These are phyloP conservation scores for Petrolisthes manimaculis DNA, from an alignment of 2,888 invertebrate species.

Conservation along the genomic window DNA sequence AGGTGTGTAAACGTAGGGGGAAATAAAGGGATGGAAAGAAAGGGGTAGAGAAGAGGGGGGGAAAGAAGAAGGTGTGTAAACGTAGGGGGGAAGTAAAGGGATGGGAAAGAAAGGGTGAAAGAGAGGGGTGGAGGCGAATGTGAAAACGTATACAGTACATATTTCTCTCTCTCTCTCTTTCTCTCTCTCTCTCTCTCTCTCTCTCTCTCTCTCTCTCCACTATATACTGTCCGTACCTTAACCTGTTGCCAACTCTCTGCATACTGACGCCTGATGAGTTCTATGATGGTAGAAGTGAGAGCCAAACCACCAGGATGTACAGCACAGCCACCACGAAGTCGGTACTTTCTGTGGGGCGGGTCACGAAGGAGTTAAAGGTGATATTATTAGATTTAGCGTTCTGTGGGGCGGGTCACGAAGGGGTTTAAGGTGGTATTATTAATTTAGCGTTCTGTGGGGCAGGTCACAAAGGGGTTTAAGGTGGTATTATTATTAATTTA, in stretches of 20 bases:
- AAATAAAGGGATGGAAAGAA: not conserved
- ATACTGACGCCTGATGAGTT: constrained; percentile 87
- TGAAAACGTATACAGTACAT: too few species aligned
- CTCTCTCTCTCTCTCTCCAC: not conserved
- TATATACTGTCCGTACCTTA: constrained; percentile 70
- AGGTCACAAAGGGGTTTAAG: not conserved
- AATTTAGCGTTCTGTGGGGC: not conserved
- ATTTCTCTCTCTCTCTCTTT: too few species aligned
- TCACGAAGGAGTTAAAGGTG: not conserved
- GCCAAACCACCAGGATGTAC: constrained; percentile 89
- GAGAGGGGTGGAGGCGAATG: not conserved
- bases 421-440: not conserved
- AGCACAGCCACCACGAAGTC: constrained; percentile 89
- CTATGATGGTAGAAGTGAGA: constrained; percentile 90
- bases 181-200: not conserved
- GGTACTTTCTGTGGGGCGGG: constrained; percentile 71
- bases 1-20: not conserved
- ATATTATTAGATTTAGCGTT: not conserved
- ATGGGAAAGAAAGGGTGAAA: too few species aligned
- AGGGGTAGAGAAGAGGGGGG: too few species aligned
- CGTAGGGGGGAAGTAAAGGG: too few species aligned
- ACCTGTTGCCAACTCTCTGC: constrained; percentile 87
- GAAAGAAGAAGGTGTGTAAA: too few species aligned
- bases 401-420: too few species aligned
- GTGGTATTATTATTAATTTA: not conserved